A percentile compares a stretch with the other conserved stretches of the same genome.
phyloP scores from a whole-genome alignment of 1,140 invertebrate species.

The Drosophila subpulchrella region DNA sequence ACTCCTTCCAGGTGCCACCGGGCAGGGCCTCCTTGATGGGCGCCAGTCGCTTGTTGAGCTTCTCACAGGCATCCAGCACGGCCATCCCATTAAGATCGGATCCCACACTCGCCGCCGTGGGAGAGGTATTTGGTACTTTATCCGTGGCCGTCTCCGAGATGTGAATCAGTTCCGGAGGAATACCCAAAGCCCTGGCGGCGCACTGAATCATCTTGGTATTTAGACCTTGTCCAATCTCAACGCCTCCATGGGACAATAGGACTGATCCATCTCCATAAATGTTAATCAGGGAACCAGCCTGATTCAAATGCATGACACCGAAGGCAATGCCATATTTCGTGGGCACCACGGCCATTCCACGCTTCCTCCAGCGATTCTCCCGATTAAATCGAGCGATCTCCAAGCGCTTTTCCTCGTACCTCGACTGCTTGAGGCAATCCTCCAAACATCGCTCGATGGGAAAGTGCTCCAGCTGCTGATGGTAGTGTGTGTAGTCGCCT shows the following conservation, averaged over 20 bases:
- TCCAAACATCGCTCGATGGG: constrained; percentile 92
- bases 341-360: constrained; percentile 94
- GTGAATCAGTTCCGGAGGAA: constrained; percentile 92
- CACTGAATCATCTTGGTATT: constrained; percentile 98
- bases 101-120: constrained; percentile 95
- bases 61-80: constrained; percentile 93
- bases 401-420: constrained; percentile 87
- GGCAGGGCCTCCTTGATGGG: constrained; percentile 92
- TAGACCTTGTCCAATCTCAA: constrained; percentile 98
- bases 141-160: constrained; percentile 95
- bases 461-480: constrained; percentile 90
- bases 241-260: constrained; percentile 95
- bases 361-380: constrained; percentile 93
- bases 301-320: constrained; percentile 92
- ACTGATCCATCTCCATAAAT: constrained; percentile 97
- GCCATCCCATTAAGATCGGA: constrained; percentile 99
- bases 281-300: constrained; percentile 94
- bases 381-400: constrained; percentile 91
- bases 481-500: constrained; percentile 92
- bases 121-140: constrained; percentile 97
- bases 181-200: constrained; percentile 90
- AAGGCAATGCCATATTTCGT: constrained; percentile 97
- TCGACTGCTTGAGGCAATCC: constrained; percentile 90
- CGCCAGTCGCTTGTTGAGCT: constrained; percentile 90
- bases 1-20: constrained; percentile 93